Base-by-base conservation (phyloP, 2,113 vertebrate species). In the Zosterops hypoxanthus region DNA sequence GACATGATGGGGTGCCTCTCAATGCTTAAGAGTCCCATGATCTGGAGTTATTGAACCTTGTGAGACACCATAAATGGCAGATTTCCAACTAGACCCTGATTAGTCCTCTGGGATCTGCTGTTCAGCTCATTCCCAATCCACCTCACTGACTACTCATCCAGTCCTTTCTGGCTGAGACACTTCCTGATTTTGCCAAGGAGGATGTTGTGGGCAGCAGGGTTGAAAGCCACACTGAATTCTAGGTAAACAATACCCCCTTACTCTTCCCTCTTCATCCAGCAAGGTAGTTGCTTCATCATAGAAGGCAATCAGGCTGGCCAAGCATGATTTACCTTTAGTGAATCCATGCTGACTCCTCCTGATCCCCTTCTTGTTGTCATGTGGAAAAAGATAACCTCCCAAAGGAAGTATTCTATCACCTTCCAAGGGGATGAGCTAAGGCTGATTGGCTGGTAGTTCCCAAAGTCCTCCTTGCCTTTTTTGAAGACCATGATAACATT, bases 211-310 rank as follows among this genome's bases (percentile, higher is more conserved):
- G 85, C 49, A 25, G 29, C 13, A 68, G 28, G 8, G 20, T 21
- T 36, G 19, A 66, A 75, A 53, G 23, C 53, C 46, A 41, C n/a
- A 8, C 39, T 60, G n/a, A 53, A 53, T 16, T 46, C 46, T 14
- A 10, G 28, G 20, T 46, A 60, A 64, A 18, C 11, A 31, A 9
- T 25, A 44, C 23, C 12, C 36, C 9, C 28, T 75, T 75, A 33
- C 28, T 46, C 22, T 66, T 52, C 12, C 11, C 36, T 75, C 8
- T 28, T 75, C 23, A 39, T 60, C 28, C 46, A 25, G 9, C 13
- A 0, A 4, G 8, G 20, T 10, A 29, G 23, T 7, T 46, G 33
- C 25, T 60, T n/a, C 6, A 25, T 29, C 6, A 13, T 2, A 11
- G 59, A 57, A 50, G 36, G 36, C 26, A 33, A 36, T 72, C 26